These are phyloP conservation scores for Dromas ardeola DNA, from an alignment of 2,113 vertebrate species.

Conservation along the genomic window DNA sequence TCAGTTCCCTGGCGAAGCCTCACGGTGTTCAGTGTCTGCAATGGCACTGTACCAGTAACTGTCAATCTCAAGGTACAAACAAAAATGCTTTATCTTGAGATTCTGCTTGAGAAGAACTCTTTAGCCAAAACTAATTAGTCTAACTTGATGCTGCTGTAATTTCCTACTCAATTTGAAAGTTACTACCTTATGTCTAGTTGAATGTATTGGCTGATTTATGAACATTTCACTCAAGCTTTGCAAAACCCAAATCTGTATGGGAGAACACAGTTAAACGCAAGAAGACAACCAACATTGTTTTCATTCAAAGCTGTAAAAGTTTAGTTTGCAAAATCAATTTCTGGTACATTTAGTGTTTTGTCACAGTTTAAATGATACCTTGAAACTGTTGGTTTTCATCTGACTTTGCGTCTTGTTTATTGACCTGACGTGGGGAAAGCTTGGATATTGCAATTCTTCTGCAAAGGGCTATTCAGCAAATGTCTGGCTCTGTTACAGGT, in stretches of 20 bases:
- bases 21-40: neutral
- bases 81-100: neutral
- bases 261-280: neutral
- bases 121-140: neutral
- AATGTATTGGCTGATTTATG: neutral
- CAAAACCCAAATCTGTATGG: neutral
- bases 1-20: neutral
- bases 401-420: neutral
- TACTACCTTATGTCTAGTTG: neutral
- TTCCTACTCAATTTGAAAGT: constrained; percentile 1
- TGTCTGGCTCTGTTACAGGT: neutral
- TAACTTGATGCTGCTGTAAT: neutral
- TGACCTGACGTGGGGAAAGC: neutral
- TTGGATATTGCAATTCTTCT: neutral
- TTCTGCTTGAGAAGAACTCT: neutral
- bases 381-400: neutral
- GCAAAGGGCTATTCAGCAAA: neutral
- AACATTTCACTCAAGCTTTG: neutral
- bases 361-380: neutral
- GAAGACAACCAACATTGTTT: neutral
- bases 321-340: neutral
- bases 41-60: neutral
- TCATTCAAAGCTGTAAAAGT: neutral
- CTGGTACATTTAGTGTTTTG: neutral
- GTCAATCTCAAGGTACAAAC: neutral